Base-by-base conservation (phyloP, 1,140 invertebrate genomes). In the Eriosoma lanigerum region DNA sequence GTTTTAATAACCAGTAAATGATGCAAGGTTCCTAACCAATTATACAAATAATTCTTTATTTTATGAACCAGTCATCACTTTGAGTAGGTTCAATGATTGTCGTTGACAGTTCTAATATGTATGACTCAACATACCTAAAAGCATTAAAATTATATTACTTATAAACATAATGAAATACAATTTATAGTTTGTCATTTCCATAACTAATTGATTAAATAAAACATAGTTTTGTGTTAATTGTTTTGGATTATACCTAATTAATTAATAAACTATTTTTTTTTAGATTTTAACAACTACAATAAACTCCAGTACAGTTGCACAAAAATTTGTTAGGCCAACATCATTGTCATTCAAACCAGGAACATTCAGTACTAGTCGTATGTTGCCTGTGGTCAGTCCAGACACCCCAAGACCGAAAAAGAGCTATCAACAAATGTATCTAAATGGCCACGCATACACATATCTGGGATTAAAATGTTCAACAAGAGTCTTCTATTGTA, bases 401-500 rank as follows among this genome's bases (percentile, higher is more conserved):
- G 95, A 97, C 85, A 97, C 95, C 0, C 95, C 95, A 13, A 86
- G 94, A 12, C 93, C 93, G 0, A 92, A 91, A 52, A 96, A 96
- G 84, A 92, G 92, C n/a, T 96, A 94, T 83, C 92, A 92, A 13
- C 93, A 96, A 84, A 87, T 94, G 13, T 94, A 93, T 86, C 85
- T 96, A 48, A 94, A 96, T 86, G 95, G 95, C 0, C 94, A 96
- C 84, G 94, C 95, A 38, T 97, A 96, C 85, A 97, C 95, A 17
- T 95, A 96, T 86, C 86, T 97, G 81, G 94, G 94, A 1, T 87
- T 96, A 58, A 97, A 97, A 85, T 93, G 93, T 84, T 95, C 94
- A 8, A 96, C 95, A 0, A 90, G 93, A 84, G 90, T 93, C 21
- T 96, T 94, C 82, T 99, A 96, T 85, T 98, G 96, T 83, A 97